Evolutionary conservation across 2,113 vertebrate species (phyloP), one percentile per base, ranked within the genome.

Genomic region (Epinephelus moara): DNA sequence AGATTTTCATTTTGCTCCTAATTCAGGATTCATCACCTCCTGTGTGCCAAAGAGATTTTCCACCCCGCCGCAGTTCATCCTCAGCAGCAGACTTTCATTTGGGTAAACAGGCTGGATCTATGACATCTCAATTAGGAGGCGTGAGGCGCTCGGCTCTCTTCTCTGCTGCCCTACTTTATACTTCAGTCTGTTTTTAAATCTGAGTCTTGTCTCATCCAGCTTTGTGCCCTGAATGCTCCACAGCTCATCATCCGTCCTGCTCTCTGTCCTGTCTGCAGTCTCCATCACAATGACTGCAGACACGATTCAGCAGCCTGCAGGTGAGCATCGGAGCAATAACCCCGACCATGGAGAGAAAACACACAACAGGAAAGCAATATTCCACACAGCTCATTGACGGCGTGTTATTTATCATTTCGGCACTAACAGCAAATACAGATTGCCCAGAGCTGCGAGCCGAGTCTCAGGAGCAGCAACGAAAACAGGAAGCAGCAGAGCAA

Each of bases 51-150:
- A 85, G 4, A 75, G 33, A 78, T 66, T 61, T 75, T 57, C 59
- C 59, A 1, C 45, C 71, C 37, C 53, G 14, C 17, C 57, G 45
- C 45, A n/a, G 40, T 2, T 8, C n/a, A 0, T 62, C 55, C 13
- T 62, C 61, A 12, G 60, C 78, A 66, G 74, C 59, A 40, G 25
- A 45, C 56, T 4, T 57, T 75, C 33, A 23, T 75, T 57, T 30
- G 68, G 82, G 71, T 80, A 75, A 80, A 78, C 66, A 71, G 45
- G 57, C 18, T 21, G 45, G 61, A 70, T 85, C 50, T 67, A 7
- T 77, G 79, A 73, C 72, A 80, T 90, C 72, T 85, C 33, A 33
- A 70, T 90, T 47, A 82, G 79, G 55, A 82, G 64, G 82, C 37
- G 42, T 64, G 21, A 69, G 77, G 33, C 13, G 18, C n/a, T 40